Conservation (phyloP, 2,888 invertebrate genomes). For the Diadromus collaris region DNA sequence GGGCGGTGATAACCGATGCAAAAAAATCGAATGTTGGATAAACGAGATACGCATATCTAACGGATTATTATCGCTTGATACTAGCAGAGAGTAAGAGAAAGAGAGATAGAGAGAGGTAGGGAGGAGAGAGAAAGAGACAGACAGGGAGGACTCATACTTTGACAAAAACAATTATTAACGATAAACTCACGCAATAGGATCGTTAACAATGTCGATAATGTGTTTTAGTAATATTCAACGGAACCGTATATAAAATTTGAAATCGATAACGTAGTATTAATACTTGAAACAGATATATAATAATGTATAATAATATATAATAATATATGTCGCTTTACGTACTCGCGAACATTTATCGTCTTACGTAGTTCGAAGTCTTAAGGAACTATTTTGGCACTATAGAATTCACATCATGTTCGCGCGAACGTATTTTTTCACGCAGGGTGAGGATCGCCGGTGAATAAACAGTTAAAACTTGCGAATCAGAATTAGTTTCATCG, state of each 20-base stretch:
- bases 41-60: constrained; percentile 35
- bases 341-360: constrained; percentile 62
- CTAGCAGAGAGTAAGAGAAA: constrained; percentile 14
- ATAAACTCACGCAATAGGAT: constrained; percentile 56
- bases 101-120: background rate
- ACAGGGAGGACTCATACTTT: constrained; percentile 26
- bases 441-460: constrained; percentile 1
- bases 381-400: constrained; percentile 76
- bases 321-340: constrained; percentile 38
- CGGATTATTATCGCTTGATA: constrained; percentile 43
- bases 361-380: constrained; percentile 65
- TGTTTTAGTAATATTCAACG: constrained; percentile 72
- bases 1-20: constrained; percentile 13
- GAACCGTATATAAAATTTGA: constrained; percentile 77
- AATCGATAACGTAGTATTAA: constrained; percentile 72
- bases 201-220: constrained; percentile 62
- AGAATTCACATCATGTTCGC: constrained; percentile 70
- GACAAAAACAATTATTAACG: constrained; percentile 45
- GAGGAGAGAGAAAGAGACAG: background rate
- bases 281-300: constrained; percentile 67
- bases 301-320: constrained; percentile 29
- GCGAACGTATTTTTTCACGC: constrained; percentile 55
- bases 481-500: background rate
- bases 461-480: background rate
- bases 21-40: constrained; percentile 19